Evolutionary conservation across 1,140 invertebrate genomes (phyloP), one percentile per base, ranked within the genome.

Genomic region (Oryzaephilus surinamensis): DNA sequence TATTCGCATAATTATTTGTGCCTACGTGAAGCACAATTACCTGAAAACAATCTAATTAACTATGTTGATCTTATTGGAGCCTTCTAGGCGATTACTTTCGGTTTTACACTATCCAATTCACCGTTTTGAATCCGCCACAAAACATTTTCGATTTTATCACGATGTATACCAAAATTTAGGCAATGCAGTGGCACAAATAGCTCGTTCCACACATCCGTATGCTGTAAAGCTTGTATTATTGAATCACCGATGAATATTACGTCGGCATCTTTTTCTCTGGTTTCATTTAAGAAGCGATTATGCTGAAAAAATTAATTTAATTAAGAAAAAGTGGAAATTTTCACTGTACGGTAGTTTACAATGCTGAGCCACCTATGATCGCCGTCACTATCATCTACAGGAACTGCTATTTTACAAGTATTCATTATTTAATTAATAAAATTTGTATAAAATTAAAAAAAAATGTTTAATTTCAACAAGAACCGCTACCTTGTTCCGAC

Each of bases 231-330:
- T 61, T 81, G 76, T 40, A 92, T 70, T 32, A 90, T 73, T 27
- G 84, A 90, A 65, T 93, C 89, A 5, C 89, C 89, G 28, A 93
- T 74, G 55, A 92, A 87, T 36, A 93, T 71, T n/a, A 94, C 84
- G 57, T 93, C 88, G 20, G 84, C 85, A 66, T 93, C 87, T 62
- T 82, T 82, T 50, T 85, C 84, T 58, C 80, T 77, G 6, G 81
- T 79, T 62, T 91, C 83, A 20, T 70, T 69, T 21, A 90, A 62
- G 61, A 89, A 91, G 38, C 81, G 69, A 42, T 83, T 76, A 62
- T 92, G 88, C 85, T 88, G 62, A 39, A 76, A 71, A 45, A 39
- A 11, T 23, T 12, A 36, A 21, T 39, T 38, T 4, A 41, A 29
- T 24, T 32, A 40, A 11, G 6, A 12, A 20, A 21, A 17, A 13